Evolutionary conservation across 1,140 invertebrate species (phyloP).

Genomic region (Drosophila biarmipes): DNA sequence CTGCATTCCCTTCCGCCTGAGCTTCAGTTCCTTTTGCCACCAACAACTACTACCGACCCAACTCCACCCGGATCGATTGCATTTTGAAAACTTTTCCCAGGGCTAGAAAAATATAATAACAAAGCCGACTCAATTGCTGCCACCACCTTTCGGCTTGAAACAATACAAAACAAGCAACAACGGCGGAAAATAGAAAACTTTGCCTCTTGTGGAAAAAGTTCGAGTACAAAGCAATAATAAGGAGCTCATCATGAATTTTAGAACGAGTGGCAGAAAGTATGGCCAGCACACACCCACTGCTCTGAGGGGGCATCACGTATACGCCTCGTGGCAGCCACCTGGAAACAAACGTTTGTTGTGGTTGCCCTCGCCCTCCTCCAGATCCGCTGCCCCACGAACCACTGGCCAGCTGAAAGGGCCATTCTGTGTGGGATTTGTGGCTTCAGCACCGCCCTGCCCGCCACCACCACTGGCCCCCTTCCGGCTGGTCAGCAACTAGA

Average conservation of each 20-base stretch:
- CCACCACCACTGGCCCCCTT: constrained; percentile 1
- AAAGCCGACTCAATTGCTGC: constrained; percentile 38
- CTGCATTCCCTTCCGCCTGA: constrained; percentile 4
- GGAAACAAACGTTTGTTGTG: constrained; percentile 53
- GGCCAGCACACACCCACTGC: constrained; percentile 8
- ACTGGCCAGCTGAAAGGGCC: constrained; percentile 39
- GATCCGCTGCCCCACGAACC: neutral
- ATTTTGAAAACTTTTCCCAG: constrained; percentile 31
- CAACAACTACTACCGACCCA: constrained; percentile 17
- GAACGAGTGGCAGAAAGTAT: constrained; percentile 42
- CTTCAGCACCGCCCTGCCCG: neutral
- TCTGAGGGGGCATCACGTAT: constrained; percentile 23
- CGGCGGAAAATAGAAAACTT: constrained; percentile 41
- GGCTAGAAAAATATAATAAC: constrained; percentile 26
- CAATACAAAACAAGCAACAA: constrained; percentile 53
- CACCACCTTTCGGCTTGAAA: constrained; percentile 39
- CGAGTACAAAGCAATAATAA: constrained; percentile 53
- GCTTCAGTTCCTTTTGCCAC: constrained; percentile 20
- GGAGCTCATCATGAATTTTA: constrained; percentile 54
- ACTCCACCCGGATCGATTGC: constrained; percentile 44
- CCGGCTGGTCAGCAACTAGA: constrained; percentile 33
- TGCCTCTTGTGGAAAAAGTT: constrained; percentile 40
- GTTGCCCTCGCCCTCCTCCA: constrained; percentile 6
- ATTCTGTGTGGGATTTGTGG: constrained; percentile 48
- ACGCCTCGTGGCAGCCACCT: constrained; percentile 34